Conservation (phyloP, 2,113 vertebrate genomes). For the Platycercus adscitus region DNA sequence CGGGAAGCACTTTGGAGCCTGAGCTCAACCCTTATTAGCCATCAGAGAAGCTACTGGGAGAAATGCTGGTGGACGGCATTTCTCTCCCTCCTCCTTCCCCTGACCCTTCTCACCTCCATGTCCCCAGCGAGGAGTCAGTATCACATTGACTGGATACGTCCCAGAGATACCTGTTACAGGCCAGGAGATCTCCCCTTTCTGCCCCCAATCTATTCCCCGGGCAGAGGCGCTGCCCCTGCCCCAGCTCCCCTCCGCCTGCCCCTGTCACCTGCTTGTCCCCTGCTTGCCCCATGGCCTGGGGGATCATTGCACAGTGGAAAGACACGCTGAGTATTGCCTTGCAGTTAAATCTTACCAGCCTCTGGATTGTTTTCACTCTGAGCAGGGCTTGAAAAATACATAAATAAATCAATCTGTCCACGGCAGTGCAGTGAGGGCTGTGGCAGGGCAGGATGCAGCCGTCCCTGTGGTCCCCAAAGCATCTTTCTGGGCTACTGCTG, state of each 20-base stretch:
- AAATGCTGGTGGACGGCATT: background rate
- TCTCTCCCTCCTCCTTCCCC: background rate
- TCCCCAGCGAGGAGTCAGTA: background rate
- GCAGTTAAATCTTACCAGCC: conserved; percentile 49
- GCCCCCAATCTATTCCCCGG: background rate
- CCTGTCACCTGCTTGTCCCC: background rate
- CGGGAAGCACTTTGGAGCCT: background rate
- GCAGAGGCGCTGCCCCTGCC: background rate
- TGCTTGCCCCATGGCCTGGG: background rate
- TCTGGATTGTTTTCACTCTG: conserved; percentile 35
- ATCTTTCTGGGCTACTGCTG: background rate
- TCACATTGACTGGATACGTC: background rate
- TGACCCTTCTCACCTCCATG: background rate
- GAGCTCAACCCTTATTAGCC: background rate
- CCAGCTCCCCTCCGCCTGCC: background rate
- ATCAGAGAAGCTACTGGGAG: background rate
- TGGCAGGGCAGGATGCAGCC: background rate
- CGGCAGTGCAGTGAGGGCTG: background rate
- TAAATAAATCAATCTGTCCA: background rate
- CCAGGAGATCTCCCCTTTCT: background rate
- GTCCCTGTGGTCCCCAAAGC: background rate
- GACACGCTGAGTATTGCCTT: conserved; percentile 31
- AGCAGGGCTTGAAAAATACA: conserved; percentile 37
- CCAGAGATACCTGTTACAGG: background rate
- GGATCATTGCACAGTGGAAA: conserved; percentile 42